These are phyloP conservation scores for Cryptocheilus praepositus DNA, from an alignment of 2,888 invertebrate species.

Conservation along the genomic window DNA sequence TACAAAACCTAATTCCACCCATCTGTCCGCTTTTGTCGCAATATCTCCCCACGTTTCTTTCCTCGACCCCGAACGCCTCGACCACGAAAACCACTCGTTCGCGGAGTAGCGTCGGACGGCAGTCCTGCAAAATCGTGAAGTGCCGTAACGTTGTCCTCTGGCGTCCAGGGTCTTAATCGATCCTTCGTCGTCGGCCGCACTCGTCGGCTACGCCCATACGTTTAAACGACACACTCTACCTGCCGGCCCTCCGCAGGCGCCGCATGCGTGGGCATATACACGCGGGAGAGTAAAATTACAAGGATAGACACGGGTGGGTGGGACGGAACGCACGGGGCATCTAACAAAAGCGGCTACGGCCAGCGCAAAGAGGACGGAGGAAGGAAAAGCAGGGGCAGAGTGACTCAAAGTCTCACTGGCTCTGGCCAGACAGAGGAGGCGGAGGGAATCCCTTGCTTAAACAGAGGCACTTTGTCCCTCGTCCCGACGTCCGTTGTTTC, in stretches of 20 bases:
- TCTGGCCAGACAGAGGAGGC: slow-evolving; percentile 1
- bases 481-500: slow-evolving; percentile 55
- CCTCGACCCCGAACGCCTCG: too few species aligned
- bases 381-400: not conserved
- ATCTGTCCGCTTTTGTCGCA: too few species aligned
- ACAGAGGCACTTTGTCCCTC: slow-evolving; percentile 57
- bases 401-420: slow-evolving; percentile 3
- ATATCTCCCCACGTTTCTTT: too few species aligned
- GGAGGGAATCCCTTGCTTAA: slow-evolving; percentile 57
- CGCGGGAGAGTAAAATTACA: slow-evolving; percentile 5
- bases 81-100: too few species aligned
- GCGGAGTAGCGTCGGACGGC: too few species aligned
- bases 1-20: too few species aligned
- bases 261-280: not conserved
- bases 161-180: not conserved
- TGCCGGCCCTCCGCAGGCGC: not conserved
- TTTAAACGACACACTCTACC: slow-evolving; percentile 1
- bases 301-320: not conserved
- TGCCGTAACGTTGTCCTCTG: too few species aligned
- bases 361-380: not conserved
- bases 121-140: too few species aligned
- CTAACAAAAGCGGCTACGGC: not conserved
- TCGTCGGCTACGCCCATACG: slow-evolving; percentile 4
- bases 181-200: not conserved
- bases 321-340: not conserved